These are phyloP conservation scores for Hetaerina americana DNA, from an alignment of 1,140 invertebrate genomes.

Conservation along the genomic window DNA sequence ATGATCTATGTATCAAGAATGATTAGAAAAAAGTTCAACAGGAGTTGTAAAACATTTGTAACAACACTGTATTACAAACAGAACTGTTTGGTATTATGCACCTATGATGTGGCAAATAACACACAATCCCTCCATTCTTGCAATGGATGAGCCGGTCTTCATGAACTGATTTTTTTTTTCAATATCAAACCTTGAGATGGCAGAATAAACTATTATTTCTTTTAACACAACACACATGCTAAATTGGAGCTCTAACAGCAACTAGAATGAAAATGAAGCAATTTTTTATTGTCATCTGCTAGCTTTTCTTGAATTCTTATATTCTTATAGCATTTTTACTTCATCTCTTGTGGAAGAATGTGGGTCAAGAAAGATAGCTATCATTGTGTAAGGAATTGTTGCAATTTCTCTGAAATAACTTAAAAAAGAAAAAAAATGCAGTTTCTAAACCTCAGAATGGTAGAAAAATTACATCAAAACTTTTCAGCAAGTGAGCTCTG, in stretches of 20 bases:
- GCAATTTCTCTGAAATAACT: background rate
- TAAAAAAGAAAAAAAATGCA: conserved; percentile 1
- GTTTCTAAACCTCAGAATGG: background rate
- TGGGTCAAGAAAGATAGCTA: conserved; percentile 1
- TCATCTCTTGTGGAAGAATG: conserved; percentile 2
- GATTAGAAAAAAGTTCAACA: conserved; percentile 16
- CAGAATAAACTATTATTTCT: background rate
- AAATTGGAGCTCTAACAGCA: conserved; percentile 4
- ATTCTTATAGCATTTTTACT: background rate
- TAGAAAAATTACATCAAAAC: background rate
- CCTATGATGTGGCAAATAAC: background rate
- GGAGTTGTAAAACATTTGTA: conserved; percentile 2
- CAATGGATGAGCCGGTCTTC: background rate
- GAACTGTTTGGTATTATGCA: background rate
- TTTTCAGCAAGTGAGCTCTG: background rate
- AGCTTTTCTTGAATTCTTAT: conserved; percentile 2
- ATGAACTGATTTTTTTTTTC: background rate
- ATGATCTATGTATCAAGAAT: conserved; percentile 2
- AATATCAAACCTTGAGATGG: background rate
- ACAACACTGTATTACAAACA: background rate
- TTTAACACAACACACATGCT: background rate
- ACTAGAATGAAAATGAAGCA: conserved; percentile 5
- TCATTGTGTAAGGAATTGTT: background rate
- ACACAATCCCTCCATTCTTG: background rate
- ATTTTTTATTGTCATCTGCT: conserved; percentile 6